Percentiles rank a stretch among this genome's conserved stretches.
phyloP scores from a whole-genome alignment of 2,888 invertebrate species.

The Lasioglossum pauxillum region DNA sequence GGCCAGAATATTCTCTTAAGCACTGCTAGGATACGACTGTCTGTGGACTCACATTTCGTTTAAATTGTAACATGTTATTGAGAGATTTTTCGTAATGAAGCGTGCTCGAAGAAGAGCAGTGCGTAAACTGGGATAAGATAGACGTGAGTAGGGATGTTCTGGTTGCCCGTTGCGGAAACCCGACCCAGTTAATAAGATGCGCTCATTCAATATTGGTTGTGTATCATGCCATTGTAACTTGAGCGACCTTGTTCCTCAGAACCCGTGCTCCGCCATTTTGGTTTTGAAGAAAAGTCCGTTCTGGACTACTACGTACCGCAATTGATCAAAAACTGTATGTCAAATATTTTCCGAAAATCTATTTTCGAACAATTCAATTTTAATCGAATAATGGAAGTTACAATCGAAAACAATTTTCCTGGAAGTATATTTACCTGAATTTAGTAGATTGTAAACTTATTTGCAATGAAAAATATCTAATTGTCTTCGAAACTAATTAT shows the following conservation, averaged over 20 bases:
- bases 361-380: background rate
- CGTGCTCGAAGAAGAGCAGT: background rate
- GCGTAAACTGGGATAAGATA: constrained; percentile 11
- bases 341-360: background rate
- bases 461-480: background rate
- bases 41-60: background rate
- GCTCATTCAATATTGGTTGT: constrained; percentile 16
- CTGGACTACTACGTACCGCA: background rate
- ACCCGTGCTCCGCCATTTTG: background rate
- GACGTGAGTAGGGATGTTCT: background rate
- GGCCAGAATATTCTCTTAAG: too few relatives aligned
- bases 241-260: constrained; percentile 13
- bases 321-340: background rate
- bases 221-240: constrained; percentile 11
- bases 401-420: background rate
- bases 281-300: background rate
- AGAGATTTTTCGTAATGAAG: background rate
- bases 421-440: background rate
- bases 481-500: background rate
- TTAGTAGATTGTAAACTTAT: background rate
- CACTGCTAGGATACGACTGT: background rate
- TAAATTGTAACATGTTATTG: background rate
- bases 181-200: constrained; percentile 19
- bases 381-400: background rate
- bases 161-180: constrained; percentile 14